Evolutionary conservation across 2,888 invertebrate genomes (phyloP).

Genomic region (Microplitis deprimator): DNA sequence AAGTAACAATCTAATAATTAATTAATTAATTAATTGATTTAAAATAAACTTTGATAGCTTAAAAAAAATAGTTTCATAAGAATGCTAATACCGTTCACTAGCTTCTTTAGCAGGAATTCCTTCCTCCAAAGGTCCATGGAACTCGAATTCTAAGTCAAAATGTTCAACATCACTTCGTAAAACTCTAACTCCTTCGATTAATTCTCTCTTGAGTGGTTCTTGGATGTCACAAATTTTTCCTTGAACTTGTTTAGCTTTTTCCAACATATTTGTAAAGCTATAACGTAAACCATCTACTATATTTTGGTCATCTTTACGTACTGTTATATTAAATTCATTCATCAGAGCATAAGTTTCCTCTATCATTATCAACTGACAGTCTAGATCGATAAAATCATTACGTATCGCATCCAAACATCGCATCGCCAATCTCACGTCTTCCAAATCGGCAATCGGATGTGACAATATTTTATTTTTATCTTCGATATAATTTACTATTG

Average conservation of each 20-base stretch:
- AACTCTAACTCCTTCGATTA: constrained; percentile 79
- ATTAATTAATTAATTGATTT: no score
- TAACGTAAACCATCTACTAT: constrained; percentile 84
- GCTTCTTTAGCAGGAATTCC: constrained; percentile 89
- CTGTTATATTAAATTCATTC: constrained; percentile 77
- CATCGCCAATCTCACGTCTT: constrained; percentile 87
- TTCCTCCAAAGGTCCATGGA: constrained; percentile 88
- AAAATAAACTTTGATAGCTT: no score
- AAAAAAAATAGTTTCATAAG: no score
- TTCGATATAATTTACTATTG: constrained; percentile 83
- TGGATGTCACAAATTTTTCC: constrained; percentile 82
- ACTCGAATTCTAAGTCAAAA: constrained; percentile 82
- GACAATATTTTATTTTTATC: constrained; percentile 81
- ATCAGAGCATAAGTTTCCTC: constrained; percentile 87
- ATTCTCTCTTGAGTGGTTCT: constrained; percentile 81
- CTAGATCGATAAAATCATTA: constrained; percentile 85
- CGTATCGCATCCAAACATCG: constrained; percentile 82
- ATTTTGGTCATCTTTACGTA: constrained; percentile 85
- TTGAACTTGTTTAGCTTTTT: constrained; percentile 81
- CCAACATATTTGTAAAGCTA: constrained; percentile 83
- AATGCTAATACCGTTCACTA: constrained; percentile 78
- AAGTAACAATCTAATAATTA: constrained; percentile 71
- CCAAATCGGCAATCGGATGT: constrained; percentile 83
- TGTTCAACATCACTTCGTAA: constrained; percentile 79
- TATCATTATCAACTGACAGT: constrained; percentile 82